A percentile compares a stretch with the other conserved stretches of the same genome.
Conservation (phyloP, 1,140 invertebrate species). For the Heliconius melpomene region DNA sequence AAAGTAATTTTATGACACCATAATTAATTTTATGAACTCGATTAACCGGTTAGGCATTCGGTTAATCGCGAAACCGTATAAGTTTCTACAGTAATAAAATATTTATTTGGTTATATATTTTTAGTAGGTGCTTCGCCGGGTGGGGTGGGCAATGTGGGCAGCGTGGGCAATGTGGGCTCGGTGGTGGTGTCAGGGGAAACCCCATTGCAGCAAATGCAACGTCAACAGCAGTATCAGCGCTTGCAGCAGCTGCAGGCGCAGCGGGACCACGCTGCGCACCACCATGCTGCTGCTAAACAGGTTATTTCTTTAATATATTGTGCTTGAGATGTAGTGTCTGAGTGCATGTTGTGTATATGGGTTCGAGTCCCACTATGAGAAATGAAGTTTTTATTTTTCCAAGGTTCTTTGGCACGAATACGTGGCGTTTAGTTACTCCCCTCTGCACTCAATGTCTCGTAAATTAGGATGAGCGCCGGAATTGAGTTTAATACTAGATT, state of each 20-base stretch:
- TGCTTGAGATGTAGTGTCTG: too few relatives aligned
- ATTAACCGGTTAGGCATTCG: too few relatives aligned
- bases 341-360: too few relatives aligned
- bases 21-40: background rate
- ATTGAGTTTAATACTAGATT: too few relatives aligned
- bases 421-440: too few relatives aligned
- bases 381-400: background rate
- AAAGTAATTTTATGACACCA: background rate
- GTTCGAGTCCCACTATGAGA: too few relatives aligned
- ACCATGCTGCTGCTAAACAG: conserved; percentile 71
- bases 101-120: background rate
- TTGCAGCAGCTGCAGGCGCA: conserved; percentile 82
- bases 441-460: too few relatives aligned
- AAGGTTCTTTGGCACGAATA: background rate
- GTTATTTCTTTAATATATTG: conserved; percentile 30
- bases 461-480: too few relatives aligned
- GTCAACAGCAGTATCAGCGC: conserved; percentile 80
- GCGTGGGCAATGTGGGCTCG: conserved; percentile 35
- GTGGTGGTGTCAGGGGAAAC: conserved; percentile 65
- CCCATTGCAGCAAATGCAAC: conserved; percentile 80
- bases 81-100: background rate
- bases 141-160: background rate
- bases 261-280: conserved; percentile 82
- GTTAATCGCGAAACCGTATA: too few relatives aligned
- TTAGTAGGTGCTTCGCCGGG: background rate